phyloP scores from a whole-genome alignment of 92 coral and sea anemone genomes.

The Paramuricea clavata region DNA sequence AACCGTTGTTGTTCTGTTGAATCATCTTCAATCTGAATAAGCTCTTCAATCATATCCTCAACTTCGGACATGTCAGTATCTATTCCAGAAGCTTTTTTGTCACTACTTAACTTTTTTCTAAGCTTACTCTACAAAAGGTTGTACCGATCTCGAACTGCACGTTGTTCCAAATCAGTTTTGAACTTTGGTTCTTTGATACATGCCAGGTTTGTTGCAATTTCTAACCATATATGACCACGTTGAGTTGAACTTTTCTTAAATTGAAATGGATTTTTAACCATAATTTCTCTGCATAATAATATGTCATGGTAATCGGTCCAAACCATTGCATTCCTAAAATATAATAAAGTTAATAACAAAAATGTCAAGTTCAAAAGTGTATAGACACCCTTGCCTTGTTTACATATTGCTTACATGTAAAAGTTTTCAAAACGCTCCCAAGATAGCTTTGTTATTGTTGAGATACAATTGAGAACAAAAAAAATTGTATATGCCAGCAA shows the following conservation, averaged over 20 bases:
- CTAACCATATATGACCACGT: conserved; percentile 58
- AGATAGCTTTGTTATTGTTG: no score
- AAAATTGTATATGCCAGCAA: no score
- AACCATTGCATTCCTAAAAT: conserved; percentile 27
- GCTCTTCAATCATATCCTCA: conserved; percentile 58
- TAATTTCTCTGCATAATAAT: conserved; percentile 49
- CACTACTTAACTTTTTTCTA: no score
- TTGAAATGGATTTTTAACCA: conserved; percentile 47
- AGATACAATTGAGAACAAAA: no score
- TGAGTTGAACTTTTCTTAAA: conserved; percentile 58
- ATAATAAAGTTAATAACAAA: not conserved
- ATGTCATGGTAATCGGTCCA: conserved; percentile 49
- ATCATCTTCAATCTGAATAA: conserved; percentile 49
- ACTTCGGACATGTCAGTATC: conserved; percentile 58
- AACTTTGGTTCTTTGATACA: conserved; percentile 55
- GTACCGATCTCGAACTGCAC: no score
- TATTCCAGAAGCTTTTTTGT: conserved; percentile 61
- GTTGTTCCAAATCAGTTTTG: conserved; percentile 54
- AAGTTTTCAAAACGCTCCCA: no score
- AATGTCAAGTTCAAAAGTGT: not conserved
- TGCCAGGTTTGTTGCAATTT: conserved; percentile 58
- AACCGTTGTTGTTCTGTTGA: conserved; percentile 41
- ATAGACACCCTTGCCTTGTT: no score
- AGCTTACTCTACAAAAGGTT: no score
- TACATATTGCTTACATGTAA: no score